Conservation (phyloP, 2,797 vertebrate species). For the Enteromius argenteus region DNA sequence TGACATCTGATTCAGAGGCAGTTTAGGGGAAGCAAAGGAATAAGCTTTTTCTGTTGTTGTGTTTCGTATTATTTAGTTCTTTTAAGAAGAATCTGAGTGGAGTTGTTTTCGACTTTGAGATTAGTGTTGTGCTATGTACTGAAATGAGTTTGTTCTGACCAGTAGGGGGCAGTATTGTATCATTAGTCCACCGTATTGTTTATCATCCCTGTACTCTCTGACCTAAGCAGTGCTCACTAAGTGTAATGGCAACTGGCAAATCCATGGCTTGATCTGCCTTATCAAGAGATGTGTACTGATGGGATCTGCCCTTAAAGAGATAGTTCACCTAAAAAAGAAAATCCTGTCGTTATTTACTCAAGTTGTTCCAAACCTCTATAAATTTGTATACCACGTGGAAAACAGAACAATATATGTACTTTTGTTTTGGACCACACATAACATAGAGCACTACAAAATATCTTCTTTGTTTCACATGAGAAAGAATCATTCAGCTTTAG, state of each 20-base stretch:
- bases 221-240: background rate
- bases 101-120: background rate
- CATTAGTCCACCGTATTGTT: constrained; percentile 25
- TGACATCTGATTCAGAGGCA: background rate
- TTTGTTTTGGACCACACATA: background rate
- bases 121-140: background rate
- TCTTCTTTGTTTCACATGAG: background rate
- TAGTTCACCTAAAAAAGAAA: background rate
- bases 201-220: background rate
- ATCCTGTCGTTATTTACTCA: background rate
- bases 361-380: background rate
- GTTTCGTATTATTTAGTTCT: background rate
- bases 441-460: background rate
- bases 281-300: background rate
- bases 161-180: constrained; percentile 77
- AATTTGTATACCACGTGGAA: background rate
- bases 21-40: background rate
- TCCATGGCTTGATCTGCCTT: background rate
- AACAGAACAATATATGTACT: background rate
- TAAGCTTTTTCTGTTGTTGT: background rate
- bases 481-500: background rate
- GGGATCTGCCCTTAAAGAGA: background rate
- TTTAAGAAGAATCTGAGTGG: background rate
- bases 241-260: background rate
- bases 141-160: constrained; percentile 51